These are phyloP conservation scores for Caenorhabditis afra DNA, from an alignment of 2,888 invertebrate genomes.

Conservation along the genomic window DNA sequence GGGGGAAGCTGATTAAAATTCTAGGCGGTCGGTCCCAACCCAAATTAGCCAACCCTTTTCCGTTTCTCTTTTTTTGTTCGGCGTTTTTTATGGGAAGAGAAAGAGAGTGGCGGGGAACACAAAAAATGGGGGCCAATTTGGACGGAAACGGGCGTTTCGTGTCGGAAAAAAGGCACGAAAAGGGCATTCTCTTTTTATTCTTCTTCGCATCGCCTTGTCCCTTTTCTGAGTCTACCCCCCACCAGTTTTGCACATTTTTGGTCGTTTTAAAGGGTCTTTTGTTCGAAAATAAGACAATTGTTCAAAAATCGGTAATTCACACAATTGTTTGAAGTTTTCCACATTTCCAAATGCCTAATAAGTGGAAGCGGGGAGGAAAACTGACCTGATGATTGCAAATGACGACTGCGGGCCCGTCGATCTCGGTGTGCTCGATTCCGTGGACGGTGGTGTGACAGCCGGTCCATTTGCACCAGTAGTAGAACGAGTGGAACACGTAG, in stretches of 20 bases:
- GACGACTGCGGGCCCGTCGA: conserved; percentile 64
- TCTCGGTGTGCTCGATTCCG: conserved; percentile 43
- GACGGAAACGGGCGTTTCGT: conserved; percentile 26
- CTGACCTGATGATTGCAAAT: conserved; percentile 72
- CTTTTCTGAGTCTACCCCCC: too few species aligned
- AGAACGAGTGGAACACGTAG: conserved; percentile 63
- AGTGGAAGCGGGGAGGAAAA: too few species aligned
- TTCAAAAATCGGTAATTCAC: not conserved
- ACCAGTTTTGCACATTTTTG: not conserved
- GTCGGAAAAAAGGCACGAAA: conserved; percentile 16
- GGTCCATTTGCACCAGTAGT: conserved; percentile 68
- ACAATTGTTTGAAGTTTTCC: not conserved
- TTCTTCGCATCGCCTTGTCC: not conserved
- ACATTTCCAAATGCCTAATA: too few species aligned
- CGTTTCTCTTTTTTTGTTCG: not conserved
- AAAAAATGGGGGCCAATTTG: conserved; percentile 27
- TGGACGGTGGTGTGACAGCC: conserved; percentile 64
- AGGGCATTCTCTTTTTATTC: conserved; percentile 17
- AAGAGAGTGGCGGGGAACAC: conserved; percentile 1
- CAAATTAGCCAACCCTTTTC: conserved; percentile 32
- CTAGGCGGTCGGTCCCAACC: conserved; percentile 22
- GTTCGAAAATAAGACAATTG: not conserved
- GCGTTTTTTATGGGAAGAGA: not conserved
- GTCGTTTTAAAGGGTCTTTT: conserved; percentile 1
- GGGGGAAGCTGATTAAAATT: conserved; percentile 46